Evolutionary conservation across 2,113 vertebrate genomes (phyloP).

Genomic region (Boleophthalmus pectinirostris): DNA sequence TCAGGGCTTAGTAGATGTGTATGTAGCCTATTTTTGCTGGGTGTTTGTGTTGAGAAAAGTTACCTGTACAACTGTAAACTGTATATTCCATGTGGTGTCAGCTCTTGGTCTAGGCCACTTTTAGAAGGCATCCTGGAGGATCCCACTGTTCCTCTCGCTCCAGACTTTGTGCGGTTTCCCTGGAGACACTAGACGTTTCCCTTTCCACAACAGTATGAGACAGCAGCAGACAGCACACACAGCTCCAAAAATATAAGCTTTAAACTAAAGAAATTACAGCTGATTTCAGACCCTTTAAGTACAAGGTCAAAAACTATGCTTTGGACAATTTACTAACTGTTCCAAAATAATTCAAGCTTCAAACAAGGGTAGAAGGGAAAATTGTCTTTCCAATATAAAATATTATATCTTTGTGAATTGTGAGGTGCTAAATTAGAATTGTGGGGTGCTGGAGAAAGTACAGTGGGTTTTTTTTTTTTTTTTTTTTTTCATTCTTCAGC

Average conservation of each 20-base stretch:
- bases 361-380: not conserved
- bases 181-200: constrained; percentile 34
- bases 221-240: constrained; percentile 17
- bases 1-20: too few relatives aligned
- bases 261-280: constrained; percentile 12
- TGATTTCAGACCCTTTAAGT: not conserved
- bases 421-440: not conserved
- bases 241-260: constrained; percentile 33
- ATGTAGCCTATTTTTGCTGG: not conserved
- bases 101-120: constrained; percentile 20
- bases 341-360: not conserved
- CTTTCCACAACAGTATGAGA: constrained; percentile 24
- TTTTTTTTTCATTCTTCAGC: not conserved
- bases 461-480: not conserved
- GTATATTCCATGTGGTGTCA: not conserved
- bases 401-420: not conserved
- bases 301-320: too few relatives aligned
- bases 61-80: not conserved
- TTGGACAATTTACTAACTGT: not conserved
- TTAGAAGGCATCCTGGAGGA: constrained; percentile 24
- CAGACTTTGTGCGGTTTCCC: constrained; percentile 18
- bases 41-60: not conserved
- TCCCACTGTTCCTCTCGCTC: constrained; percentile 4
- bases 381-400: not conserved
- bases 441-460: not conserved